These are phyloP conservation scores for Acridotheres tristis DNA, from an alignment of 2,797 vertebrate species.

Conservation along the genomic window DNA sequence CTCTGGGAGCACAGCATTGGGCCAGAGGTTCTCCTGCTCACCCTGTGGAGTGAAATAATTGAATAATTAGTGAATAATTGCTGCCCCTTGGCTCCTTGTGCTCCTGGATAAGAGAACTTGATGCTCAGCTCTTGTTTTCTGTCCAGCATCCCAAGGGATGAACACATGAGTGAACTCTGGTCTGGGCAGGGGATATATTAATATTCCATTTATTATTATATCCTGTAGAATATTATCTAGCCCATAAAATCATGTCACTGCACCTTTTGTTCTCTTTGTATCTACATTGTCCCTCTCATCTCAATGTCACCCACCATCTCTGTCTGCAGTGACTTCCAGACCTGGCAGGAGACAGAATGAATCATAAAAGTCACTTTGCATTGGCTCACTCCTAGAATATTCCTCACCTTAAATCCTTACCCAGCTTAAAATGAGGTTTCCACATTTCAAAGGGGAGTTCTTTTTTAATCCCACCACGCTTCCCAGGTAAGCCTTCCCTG, in stretches of 20 bases:
- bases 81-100: accelerated
- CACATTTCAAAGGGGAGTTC: neutral
- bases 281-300: neutral
- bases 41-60: neutral
- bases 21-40: neutral
- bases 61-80: neutral
- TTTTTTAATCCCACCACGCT: neutral
- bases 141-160: neutral
- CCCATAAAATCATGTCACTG: neutral
- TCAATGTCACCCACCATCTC: neutral
- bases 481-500: neutral
- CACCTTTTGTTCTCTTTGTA: neutral
- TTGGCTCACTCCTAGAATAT: neutral
- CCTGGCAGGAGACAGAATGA: neutral
- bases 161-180: neutral
- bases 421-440: neutral
- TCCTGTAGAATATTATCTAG: neutral
- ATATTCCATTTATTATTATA: neutral
- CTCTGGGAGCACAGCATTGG: accelerated
- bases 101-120: neutral
- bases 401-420: neutral
- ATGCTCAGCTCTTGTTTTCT: neutral
- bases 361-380: conserved; percentile 6
- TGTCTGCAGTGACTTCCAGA: neutral
- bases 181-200: neutral